These are phyloP conservation scores for Riptortus pedestris DNA, from an alignment of 1,140 invertebrate species.

Conservation along the genomic window DNA sequence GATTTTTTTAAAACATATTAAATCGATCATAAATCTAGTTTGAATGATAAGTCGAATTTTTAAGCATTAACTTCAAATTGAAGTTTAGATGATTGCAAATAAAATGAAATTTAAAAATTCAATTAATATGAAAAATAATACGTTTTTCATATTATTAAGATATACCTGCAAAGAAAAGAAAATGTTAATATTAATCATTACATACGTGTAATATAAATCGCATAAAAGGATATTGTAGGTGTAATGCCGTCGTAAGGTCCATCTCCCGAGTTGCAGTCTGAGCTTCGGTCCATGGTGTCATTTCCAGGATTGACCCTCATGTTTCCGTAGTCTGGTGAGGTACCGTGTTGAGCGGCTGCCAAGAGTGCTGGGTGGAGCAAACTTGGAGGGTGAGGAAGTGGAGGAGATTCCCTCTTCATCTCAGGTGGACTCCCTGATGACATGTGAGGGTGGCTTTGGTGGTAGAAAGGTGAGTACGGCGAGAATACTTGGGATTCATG, in stretches of 20 bases:
- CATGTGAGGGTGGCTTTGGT: conserved; percentile 38
- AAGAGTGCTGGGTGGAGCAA: conserved; percentile 58
- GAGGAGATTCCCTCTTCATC: conserved; percentile 33
- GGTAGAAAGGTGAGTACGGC: conserved; percentile 77
- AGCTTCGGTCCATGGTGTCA: conserved; percentile 69
- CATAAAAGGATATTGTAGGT: conserved; percentile 87
- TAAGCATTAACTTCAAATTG: no score
- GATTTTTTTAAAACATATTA: no score
- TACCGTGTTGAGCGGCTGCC: conserved; percentile 58
- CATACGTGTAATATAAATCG: neutral
- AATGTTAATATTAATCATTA: neutral
- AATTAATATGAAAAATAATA: no score
- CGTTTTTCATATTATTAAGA: no score
- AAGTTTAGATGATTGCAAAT: no score
- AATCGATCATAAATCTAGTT: no score
- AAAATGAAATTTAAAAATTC: no score
- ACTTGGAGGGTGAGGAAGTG: conserved; percentile 34
- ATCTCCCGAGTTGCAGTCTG: conserved; percentile 78
- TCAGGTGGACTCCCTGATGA: conserved; percentile 33
- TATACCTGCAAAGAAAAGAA: neutral
- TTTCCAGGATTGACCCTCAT: conserved; percentile 40
- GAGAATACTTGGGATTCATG: conserved; percentile 91
- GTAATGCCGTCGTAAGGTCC: conserved; percentile 79
- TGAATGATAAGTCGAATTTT: no score
- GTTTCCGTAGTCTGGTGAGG: conserved; percentile 61